These are phyloP conservation scores for Hyles vespertilio DNA, from an alignment of 1,140 invertebrate species.

Conservation along the genomic window DNA sequence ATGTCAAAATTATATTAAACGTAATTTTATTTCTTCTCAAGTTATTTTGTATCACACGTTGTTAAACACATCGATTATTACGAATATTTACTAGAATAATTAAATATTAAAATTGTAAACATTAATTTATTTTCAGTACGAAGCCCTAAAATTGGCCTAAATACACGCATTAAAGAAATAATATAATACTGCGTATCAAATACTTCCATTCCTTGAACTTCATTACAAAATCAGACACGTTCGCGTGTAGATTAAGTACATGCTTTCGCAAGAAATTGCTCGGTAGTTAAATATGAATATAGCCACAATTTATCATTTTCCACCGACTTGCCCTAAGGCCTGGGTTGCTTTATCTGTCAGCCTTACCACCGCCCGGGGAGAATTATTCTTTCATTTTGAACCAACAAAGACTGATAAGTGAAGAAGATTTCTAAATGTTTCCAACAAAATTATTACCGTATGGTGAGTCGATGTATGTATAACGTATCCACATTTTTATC, in stretches of 20 bases:
- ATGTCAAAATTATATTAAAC: too few relatives aligned
- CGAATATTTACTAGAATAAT: too few relatives aligned
- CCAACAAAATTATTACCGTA: neutral
- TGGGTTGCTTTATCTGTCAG: constrained; percentile 13
- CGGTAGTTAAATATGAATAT: constrained; percentile 4
- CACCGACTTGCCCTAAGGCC: constrained; percentile 18
- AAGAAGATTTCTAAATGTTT: constrained; percentile 2
- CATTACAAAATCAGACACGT: constrained; percentile 2
- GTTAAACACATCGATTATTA: constrained; percentile 12
- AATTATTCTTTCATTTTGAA: constrained; percentile 16
- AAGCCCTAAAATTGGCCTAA: neutral
- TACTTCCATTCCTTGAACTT: neutral
- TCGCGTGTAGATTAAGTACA: constrained; percentile 6
- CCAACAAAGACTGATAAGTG: constrained; percentile 12
- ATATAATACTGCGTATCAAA: neutral
- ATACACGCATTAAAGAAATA: neutral
- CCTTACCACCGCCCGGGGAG: constrained; percentile 8
- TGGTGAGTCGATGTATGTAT: too few relatives aligned
- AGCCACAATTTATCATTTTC: constrained; percentile 19
- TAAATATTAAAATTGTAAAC: neutral
- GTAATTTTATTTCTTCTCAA: too few relatives aligned
- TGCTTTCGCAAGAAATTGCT: constrained; percentile 6
- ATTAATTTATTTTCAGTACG: neutral
- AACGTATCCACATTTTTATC: too few relatives aligned
- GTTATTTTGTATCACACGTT: too few relatives aligned